Conservation (phyloP, 2,797 vertebrate genomes). For the Remorina albescens region DNA sequence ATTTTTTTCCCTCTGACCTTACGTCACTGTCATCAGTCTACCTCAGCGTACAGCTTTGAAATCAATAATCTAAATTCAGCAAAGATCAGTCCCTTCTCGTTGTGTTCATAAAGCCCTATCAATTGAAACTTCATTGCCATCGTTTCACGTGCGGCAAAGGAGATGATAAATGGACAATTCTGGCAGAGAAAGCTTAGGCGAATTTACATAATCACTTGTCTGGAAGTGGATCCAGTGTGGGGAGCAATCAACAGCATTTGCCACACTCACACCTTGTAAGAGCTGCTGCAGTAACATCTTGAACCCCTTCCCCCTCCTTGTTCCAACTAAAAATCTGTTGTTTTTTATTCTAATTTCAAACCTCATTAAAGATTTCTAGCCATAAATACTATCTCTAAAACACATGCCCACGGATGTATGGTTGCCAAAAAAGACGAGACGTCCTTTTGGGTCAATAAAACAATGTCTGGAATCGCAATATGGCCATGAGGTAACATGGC, state of each 20-base stretch:
- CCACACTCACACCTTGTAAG: conserved; percentile 52
- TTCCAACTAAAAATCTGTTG: conserved; percentile 49
- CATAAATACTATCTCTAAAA: conserved; percentile 56
- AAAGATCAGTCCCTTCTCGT: conserved; percentile 61
- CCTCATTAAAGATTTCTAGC: conserved; percentile 50
- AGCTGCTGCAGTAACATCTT: conserved; percentile 51
- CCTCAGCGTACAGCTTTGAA: conserved; percentile 46
- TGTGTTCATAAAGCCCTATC: conserved; percentile 64
- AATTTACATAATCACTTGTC: conserved; percentile 73
- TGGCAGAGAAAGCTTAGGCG: conserved; percentile 53
- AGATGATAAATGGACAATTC: conserved; percentile 57
- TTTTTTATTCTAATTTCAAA: conserved; percentile 69
- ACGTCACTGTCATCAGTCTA: conserved; percentile 48
- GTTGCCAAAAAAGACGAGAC: conserved; percentile 51
- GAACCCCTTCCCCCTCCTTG: conserved; percentile 23
- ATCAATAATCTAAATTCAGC: conserved; percentile 69
- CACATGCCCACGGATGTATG: conserved; percentile 31
- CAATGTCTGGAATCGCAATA: conserved; percentile 68
- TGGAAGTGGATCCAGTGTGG: conserved; percentile 55
- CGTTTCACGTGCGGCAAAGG: conserved; percentile 57
- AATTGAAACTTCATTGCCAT: conserved; percentile 63
- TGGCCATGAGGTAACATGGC: conserved; percentile 58
- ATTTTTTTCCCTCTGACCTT: conserved; percentile 35
- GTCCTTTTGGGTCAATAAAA: conserved; percentile 67
- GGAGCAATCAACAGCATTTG: conserved; percentile 61